Evolutionary conservation across 2,888 invertebrate genomes (phyloP).

Genomic region (Thereva nobilitata): DNA sequence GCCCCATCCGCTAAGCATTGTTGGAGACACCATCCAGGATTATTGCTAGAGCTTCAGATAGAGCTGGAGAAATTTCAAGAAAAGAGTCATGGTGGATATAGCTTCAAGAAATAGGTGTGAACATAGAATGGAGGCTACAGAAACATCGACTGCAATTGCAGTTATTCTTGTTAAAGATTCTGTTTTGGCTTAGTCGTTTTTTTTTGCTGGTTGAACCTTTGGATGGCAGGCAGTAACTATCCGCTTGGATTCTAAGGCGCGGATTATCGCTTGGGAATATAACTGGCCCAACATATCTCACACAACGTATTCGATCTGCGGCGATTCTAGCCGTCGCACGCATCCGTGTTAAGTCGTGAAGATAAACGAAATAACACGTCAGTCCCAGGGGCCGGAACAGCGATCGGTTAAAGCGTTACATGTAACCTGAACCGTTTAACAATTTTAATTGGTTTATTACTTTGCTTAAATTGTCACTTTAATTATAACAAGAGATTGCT

Average conservation of each 20-base stretch:
- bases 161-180: slow-evolving; percentile 34
- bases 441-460: slow-evolving; percentile 38
- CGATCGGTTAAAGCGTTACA: slow-evolving; percentile 33
- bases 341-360: slow-evolving; percentile 27
- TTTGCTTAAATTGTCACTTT: slow-evolving; percentile 2
- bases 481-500: too few species aligned
- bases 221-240: slow-evolving; percentile 19
- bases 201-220: slow-evolving; percentile 25
- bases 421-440: slow-evolving; percentile 37
- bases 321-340: slow-evolving; percentile 37
- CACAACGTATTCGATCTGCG: slow-evolving; percentile 17
- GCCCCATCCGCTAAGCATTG: slow-evolving; percentile 19
- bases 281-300: slow-evolving; percentile 19
- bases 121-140: slow-evolving; percentile 37
- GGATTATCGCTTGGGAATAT: slow-evolving; percentile 30
- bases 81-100: slow-evolving; percentile 18
- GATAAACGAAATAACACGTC: slow-evolving; percentile 32
- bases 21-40: slow-evolving; percentile 21
- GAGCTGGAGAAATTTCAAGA: slow-evolving; percentile 1
- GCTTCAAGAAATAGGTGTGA: slow-evolving; percentile 39
- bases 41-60: slow-evolving; percentile 7
- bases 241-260: neutral
- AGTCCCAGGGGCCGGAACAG: slow-evolving; percentile 20
- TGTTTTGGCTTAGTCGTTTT: neutral
- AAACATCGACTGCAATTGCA: slow-evolving; percentile 39